These are phyloP conservation scores for Matsumyia berberina DNA, from an alignment of 2,888 invertebrate genomes.

Conservation along the genomic window DNA sequence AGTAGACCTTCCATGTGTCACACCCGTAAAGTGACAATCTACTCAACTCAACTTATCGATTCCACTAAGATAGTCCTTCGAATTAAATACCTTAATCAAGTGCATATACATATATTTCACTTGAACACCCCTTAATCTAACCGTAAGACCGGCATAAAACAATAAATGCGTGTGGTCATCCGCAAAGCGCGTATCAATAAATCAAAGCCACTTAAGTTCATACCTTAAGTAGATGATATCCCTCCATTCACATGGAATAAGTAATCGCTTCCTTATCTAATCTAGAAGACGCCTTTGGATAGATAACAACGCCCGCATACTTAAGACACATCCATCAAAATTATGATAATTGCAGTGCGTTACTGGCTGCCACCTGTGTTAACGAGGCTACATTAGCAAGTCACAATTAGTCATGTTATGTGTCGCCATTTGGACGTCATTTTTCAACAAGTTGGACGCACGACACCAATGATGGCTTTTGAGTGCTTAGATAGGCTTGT, in stretches of 20 bases:
- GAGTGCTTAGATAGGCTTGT: neutral
- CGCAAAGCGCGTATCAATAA: neutral
- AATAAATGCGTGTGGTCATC: conserved; percentile 5
- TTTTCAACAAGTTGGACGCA: conserved; percentile 21
- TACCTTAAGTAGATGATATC: conserved; percentile 15
- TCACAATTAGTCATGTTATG: conserved; percentile 5
- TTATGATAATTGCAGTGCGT: conserved; percentile 19
- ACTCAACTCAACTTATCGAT: neutral
- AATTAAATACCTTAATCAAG: neutral
- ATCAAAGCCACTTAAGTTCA: conserved; percentile 21
- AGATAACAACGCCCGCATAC: neutral
- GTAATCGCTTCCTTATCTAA: conserved; percentile 47
- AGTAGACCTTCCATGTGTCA: too few relatives aligned
- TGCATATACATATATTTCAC: neutral
- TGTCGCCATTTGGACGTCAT: neutral
- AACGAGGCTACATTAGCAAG: neutral
- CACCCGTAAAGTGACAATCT: neutral
- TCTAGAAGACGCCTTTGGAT: conserved; percentile 12
- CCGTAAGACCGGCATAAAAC: neutral
- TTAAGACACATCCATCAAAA: conserved; percentile 35
- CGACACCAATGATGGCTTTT: conserved; percentile 17
- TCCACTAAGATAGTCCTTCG: neutral
- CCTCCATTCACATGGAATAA: conserved; percentile 26
- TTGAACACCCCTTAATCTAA: conserved; percentile 8
- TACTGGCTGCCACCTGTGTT: neutral